phyloP scores from a whole-genome alignment of 2,113 vertebrate genomes.

The Pimephales promelas region DNA sequence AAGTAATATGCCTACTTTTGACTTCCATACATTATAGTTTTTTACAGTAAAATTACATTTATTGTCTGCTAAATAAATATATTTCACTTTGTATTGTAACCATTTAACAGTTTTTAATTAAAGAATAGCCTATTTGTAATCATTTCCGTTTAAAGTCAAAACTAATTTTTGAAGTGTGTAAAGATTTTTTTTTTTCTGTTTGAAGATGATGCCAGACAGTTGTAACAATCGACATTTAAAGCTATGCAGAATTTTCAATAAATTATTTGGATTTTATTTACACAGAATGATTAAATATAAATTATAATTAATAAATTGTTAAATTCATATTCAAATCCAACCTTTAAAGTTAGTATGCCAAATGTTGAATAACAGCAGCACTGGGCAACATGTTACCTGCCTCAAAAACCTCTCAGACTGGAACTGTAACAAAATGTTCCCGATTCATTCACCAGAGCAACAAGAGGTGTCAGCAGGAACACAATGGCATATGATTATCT shows the following conservation, averaged over 20 bases:
- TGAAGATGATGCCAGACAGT: too few relatives aligned
- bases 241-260: not conserved
- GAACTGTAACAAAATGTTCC: constrained; percentile 39
- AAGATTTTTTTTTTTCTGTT: not conserved
- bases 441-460: constrained; percentile 4
- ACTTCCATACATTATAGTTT: not conserved
- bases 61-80: not conserved
- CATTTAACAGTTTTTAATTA: not conserved
- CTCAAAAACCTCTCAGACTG: not conserved
- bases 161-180: not conserved
- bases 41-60: not conserved
- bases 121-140: too few relatives aligned
- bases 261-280: not conserved
- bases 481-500: constrained; percentile 20
- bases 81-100: not conserved
- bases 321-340: not conserved
- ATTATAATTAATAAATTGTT: too few relatives aligned
- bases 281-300: not conserved
- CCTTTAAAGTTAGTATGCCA: not conserved
- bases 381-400: constrained; percentile 22
- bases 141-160: not conserved
- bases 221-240: not conserved
- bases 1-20: not conserved
- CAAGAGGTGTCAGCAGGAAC: constrained; percentile 18
- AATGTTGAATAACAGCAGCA: not conserved